A percentile compares a stretch with the other conserved stretches of the same genome.
Evolutionary conservation across 1,140 invertebrate genomes (phyloP).

Genomic region (Danaus melanippus): DNA sequence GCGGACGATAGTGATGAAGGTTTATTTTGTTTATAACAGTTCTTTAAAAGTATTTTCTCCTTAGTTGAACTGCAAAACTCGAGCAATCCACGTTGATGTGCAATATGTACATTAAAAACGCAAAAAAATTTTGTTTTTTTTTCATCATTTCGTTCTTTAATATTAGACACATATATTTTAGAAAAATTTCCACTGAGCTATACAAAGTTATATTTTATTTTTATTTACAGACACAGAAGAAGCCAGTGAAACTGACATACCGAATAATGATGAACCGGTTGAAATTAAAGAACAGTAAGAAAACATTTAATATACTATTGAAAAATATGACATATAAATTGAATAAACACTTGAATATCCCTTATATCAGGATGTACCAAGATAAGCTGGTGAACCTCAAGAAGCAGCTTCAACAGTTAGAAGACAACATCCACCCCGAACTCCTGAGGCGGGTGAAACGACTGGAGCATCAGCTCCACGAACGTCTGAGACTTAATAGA

Average conservation of each 20-base stretch:
- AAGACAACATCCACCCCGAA: conserved; percentile 89
- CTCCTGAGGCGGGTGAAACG: conserved; percentile 87
- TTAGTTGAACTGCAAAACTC: neutral
- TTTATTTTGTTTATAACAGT: conserved; percentile 57
- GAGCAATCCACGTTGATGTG: too few relatives aligned
- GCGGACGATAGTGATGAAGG: conserved; percentile 66
- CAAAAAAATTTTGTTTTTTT: conserved; percentile 7
- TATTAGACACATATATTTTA: conserved; percentile 1
- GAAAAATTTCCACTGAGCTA: neutral
- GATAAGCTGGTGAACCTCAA: conserved; percentile 93
- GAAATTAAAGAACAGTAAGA: conserved; percentile 95
- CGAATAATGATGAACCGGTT: conserved; percentile 83
- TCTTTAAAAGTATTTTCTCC: conserved; percentile 10
- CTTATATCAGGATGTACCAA: conserved; percentile 87
- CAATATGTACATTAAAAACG: too few relatives aligned
- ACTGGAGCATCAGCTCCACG: conserved; percentile 86
- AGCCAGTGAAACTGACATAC: conserved; percentile 91
- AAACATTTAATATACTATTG: conserved; percentile 2
- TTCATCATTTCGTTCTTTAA: conserved; percentile 6
- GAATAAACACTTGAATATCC: conserved; percentile 1
- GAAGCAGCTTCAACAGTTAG: conserved; percentile 90
- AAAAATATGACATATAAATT: too few relatives aligned
- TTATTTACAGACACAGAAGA: conserved; percentile 84
- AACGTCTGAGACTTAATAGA: conserved; percentile 85
- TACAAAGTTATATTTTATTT: neutral